Base-by-base conservation (phyloP, 2,888 invertebrate genomes). In the Keiferia lycopersicella region DNA sequence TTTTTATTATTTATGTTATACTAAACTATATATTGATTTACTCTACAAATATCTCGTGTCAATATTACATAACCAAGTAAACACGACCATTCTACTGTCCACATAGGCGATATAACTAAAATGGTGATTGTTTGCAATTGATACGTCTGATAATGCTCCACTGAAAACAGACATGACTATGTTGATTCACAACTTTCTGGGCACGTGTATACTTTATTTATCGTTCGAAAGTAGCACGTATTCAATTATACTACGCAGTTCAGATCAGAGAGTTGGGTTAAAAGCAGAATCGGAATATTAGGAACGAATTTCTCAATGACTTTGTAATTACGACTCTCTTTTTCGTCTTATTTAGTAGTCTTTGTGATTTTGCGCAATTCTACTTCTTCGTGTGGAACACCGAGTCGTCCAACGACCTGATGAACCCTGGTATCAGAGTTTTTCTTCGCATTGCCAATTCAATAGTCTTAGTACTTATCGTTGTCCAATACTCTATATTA, bases 171-270 rank as follows among this genome's bases (percentile, higher is more conserved):
- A 71, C 70, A 73, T 73, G 70, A 73, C 75, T 67, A 70, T 70
- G 68, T 70, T 73, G 70, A 71, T 72, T 73, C 70, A 69, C 69
- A 67, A 69, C 67, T 63, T 63, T 60, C 62, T 70, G 16, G 2
- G 67, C 78, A 81, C 81, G 81, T 80, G 81, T 73, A 56, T 41
- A 14, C 14, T n/a, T 41, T 41, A n/a, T 41, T n/a, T 10, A 10
- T 39, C 14, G 14, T 41, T 48, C 38, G 45, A 57, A 64, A 48
- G 61, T 61, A 57, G 50, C 56, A 20, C 34, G 34, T 41, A 48
- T 48, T 16, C 50, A 0, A 50, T 38, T 20, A 57, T 62, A 63
- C 45, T 59, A 38, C 59, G 59, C 41, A 59, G 41, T 59, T 41
- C n/a, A 18, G 12, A n/a, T n/a, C 2, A n/a, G n/a, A n/a, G 30